Percentiles rank a stretch among this genome's conserved stretches.
These are phyloP conservation scores for Furnarius figulus DNA, from an alignment of 2,113 vertebrate species.

Conservation along the genomic window DNA sequence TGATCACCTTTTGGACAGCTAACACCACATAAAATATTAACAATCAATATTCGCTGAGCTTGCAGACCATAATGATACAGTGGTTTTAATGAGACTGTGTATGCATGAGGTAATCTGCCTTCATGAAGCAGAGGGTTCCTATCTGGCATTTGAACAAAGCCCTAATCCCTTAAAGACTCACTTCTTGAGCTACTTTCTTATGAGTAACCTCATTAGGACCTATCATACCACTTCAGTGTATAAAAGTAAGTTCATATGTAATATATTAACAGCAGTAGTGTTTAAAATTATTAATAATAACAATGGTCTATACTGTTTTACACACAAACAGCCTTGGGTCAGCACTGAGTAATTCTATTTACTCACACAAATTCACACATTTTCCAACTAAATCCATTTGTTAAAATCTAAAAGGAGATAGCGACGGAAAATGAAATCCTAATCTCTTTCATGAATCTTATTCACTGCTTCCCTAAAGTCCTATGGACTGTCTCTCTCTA, in stretches of 20 bases:
- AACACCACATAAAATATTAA: conserved; percentile 40
- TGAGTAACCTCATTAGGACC: not conserved
- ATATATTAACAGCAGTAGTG: not conserved
- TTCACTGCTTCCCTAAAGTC: not conserved
- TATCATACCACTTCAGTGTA: not conserved
- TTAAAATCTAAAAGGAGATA: not conserved
- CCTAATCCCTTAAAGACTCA: not conserved
- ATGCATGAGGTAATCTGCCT: not conserved
- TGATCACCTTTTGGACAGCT: conserved; percentile 1
- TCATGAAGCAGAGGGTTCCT: not conserved
- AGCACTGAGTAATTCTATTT: not conserved
- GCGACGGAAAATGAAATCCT: not conserved
- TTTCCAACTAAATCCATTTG: not conserved
- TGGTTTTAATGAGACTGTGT: not conserved
- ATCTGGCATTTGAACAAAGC: not conserved
- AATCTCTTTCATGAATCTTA: not conserved
- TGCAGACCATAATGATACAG: not conserved
- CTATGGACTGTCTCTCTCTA: not conserved
- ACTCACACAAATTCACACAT: not conserved
- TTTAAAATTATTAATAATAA: not conserved
- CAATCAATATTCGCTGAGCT: not conserved
- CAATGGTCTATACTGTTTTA: not conserved
- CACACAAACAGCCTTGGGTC: not conserved
- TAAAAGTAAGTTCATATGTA: not conserved
- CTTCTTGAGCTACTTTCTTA: not conserved